Percentiles rank a stretch among this genome's conserved stretches.
Conservation (phyloP, 2,113 vertebrate genomes). For the Nematolebias whitei region DNA sequence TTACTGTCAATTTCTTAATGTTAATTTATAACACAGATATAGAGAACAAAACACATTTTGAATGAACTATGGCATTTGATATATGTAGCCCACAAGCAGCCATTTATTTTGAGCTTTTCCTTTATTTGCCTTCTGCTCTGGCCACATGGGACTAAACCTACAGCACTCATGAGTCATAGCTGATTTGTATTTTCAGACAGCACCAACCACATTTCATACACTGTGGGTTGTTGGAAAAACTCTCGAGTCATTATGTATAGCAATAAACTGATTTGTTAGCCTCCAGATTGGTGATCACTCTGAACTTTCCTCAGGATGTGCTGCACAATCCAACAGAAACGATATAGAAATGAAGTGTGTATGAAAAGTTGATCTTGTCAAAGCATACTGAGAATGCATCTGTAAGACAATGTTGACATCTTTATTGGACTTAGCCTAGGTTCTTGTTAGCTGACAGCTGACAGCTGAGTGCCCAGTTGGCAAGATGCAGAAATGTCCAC, state of each 20-base stretch:
- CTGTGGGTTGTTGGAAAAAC: constrained; percentile 47
- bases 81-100: constrained; percentile 59
- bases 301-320: constrained; percentile 15
- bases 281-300: constrained; percentile 2
- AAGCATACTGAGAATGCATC: constrained; percentile 13
- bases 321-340: constrained; percentile 15
- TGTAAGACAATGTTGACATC: constrained; percentile 24
- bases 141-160: constrained; percentile 54
- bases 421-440: constrained; percentile 25
- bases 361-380: constrained; percentile 46
- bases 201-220: constrained; percentile 53
- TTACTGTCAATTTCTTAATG: constrained; percentile 61
- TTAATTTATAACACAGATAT: constrained; percentile 63
- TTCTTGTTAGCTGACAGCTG: constrained; percentile 62
- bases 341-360: constrained; percentile 23
- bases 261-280: constrained; percentile 40
- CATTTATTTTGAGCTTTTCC: constrained; percentile 67
- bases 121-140: constrained; percentile 52
- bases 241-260: constrained; percentile 51
- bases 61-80: constrained; percentile 66
- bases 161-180: constrained; percentile 62
- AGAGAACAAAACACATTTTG: constrained; percentile 64
- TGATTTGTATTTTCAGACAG: constrained; percentile 63
- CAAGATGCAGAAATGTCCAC: constrained; percentile 47
- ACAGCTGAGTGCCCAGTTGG: constrained; percentile 59